Base-by-base conservation (phyloP, 1,140 invertebrate species). In the Ptiloglossa arizonensis region DNA sequence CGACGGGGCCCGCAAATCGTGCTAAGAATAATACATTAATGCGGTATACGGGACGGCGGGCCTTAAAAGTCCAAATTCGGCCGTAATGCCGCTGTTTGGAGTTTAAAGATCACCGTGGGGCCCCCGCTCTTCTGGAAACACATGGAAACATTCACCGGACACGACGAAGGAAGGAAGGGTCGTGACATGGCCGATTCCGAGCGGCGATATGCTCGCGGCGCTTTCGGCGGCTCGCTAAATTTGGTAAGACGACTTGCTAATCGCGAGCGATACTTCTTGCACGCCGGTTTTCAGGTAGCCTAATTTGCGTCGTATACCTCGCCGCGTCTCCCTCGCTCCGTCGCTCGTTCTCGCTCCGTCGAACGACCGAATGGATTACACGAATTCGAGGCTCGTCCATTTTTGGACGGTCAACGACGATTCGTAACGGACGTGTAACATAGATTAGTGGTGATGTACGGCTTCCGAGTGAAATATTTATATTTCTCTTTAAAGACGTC, bases 181-280 rank as follows among this genome's bases (percentile, higher is more conserved):
- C 77, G 77, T 79, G 77, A 79, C 77, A 79, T 59, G 62, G 48
- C 41, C 70, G 77, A 79, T 79, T 41, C 44, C 60, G 41, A 50
- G 38, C 70, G 15, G 38, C 62, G 77, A 79, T 79, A 79, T 64
- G 70, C 62, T 13, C 62, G 50, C 71, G 62, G 70, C 50, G 62
- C 62, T 79, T 79, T 79, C 76, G 77, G 32, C n/a, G 50, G 35
- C 60, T 32, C 77, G 77, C 77, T 79, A 79, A 74, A 79, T 79
- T 79, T 79, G 77, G 77, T 79, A 74, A 79, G 77, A 79, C 77
- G 77, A 74, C 70, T 79, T 66, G 77, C 77, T 79, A 79, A 79
- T 79, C 77, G 77, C 70, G 62, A 79, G 77, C 77, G 70, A 79
- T 79, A 74, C 77, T 74, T 79, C 77, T 74, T 79, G 77, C 70